These are phyloP conservation scores for Elephas maximus DNA, from an alignment of 2,113 vertebrate genomes.

Conservation along the genomic window DNA sequence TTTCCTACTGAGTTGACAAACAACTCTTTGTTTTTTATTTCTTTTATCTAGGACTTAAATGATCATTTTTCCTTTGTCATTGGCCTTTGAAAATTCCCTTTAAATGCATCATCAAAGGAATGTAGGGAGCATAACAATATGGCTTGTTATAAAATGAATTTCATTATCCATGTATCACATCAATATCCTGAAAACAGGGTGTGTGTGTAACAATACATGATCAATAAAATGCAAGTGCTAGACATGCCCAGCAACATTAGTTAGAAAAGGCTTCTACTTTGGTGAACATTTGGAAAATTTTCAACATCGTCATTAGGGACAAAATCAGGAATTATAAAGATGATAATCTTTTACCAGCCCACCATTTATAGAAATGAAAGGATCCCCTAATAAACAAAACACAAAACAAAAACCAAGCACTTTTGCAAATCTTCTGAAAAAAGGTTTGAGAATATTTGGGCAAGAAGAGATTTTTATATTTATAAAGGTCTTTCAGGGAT, in stretches of 20 bases:
- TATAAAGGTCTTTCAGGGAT: not conserved
- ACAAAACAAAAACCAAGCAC: not conserved
- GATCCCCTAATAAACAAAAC: not conserved
- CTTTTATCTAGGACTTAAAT: slow-evolving; percentile 41
- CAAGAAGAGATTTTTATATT: not conserved
- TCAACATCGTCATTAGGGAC: not conserved
- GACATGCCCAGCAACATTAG: not conserved
- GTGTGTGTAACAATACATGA: slow-evolving; percentile 7
- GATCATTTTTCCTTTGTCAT: slow-evolving; percentile 62
- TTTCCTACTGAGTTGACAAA: slow-evolving; percentile 73
- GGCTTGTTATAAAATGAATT: slow-evolving; percentile 38
- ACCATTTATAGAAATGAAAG: not conserved
- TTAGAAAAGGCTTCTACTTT: not conserved
- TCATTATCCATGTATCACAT: not conserved
- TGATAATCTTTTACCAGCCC: not conserved
- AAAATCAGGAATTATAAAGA: slow-evolving; percentile 14
- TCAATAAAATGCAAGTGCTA: not conserved
- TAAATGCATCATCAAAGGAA: not conserved
- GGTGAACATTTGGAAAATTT: not conserved
- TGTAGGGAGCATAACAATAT: not conserved
- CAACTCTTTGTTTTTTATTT: not conserved
- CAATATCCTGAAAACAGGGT: not conserved
- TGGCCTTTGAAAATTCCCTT: slow-evolving; percentile 47
- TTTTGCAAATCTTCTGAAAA: not conserved
- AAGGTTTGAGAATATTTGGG: not conserved